Percentiles rank a stretch among this genome's conserved stretches.
phyloP scores from a whole-genome alignment of 2,113 vertebrate species.

The Irena cyanogastra region DNA sequence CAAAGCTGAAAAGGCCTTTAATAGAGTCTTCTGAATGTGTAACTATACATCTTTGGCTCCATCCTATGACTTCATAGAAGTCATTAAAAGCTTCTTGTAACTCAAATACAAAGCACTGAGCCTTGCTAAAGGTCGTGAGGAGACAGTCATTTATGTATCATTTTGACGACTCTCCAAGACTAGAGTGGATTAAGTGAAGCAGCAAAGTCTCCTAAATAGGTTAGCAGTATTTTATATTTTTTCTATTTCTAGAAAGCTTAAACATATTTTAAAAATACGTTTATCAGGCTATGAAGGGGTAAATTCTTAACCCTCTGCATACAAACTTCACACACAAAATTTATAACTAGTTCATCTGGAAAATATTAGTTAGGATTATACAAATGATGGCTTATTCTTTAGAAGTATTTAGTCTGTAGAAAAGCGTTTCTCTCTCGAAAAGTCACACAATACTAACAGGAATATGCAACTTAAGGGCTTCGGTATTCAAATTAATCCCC shows the following conservation, averaged over 20 bases:
- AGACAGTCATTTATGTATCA: neutral
- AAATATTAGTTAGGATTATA: neutral
- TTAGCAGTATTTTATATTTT: neutral
- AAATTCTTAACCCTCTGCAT: neutral
- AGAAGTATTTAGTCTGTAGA: neutral
- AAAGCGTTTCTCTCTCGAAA: neutral
- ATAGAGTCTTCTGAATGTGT: neutral
- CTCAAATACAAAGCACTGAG: neutral
- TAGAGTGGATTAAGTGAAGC: neutral
- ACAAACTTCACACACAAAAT: neutral
- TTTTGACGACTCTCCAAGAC: neutral
- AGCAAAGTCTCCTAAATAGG: neutral
- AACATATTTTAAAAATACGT: neutral
- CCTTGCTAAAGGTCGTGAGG: neutral
- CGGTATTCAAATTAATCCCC: neutral
- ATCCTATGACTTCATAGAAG: neutral
- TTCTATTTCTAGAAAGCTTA: neutral
- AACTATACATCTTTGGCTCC: neutral
- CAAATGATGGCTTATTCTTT: neutral
- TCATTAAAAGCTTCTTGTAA: neutral
- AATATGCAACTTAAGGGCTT: neutral
- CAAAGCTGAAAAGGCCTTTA: conserved; percentile 1
- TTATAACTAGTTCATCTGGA: neutral
- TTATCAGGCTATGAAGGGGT: neutral
- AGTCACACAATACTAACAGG: neutral